Evolutionary conservation across 2,888 invertebrate genomes (phyloP), one percentile per base, ranked within the genome.

Genomic region (Limnephilus lunatus): DNA sequence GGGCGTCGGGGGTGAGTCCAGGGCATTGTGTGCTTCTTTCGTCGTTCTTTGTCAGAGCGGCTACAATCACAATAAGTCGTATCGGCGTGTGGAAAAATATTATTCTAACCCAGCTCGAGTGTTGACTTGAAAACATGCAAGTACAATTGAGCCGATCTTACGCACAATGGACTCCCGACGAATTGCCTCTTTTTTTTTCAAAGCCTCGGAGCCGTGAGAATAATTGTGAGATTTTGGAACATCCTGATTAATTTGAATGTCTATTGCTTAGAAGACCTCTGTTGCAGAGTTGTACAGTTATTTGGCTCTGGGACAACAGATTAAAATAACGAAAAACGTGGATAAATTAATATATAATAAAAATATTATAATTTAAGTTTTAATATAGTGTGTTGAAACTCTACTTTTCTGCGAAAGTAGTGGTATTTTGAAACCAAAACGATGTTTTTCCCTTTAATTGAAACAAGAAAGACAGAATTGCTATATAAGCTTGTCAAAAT

Each of bases 61-160:
- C 53, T 15, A 68, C 53, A 68, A 68, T 68, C 53, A 25, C 53
- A 25, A 68, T 25, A 68, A 68, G 53, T 68, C 53, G 53, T 68
- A 68, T 68, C 25, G 53, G 53, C 53, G 53, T 68, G 53, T 25
- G 53, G 53, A 68, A 68, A 68, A 68, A 68, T 68, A 68, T 68
- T 68, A 68, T 68, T 19, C 53, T 25, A 25, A 68, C 19, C 53
- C 53, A 91, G 32, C 88, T 44, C 92, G 91, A 93, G 93, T 93
- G 93, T 92, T 91, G 88, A 87, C 87, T 88, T 88, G 92, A 93
- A 93, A 93, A 92, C 91, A 89, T 91, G 39, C 19, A 85, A 90
- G 85, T 90, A 92, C 93, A 93, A 93, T 93, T 93, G 93, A 92
- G 93, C 92, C 93, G 90, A 92, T 83, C 44, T 81, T 87, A 88